A percentile compares a stretch with the other conserved stretches of the same genome.
phyloP scores from a whole-genome alignment of 2,113 vertebrate species.

The Telmatochromis sp. region DNA sequence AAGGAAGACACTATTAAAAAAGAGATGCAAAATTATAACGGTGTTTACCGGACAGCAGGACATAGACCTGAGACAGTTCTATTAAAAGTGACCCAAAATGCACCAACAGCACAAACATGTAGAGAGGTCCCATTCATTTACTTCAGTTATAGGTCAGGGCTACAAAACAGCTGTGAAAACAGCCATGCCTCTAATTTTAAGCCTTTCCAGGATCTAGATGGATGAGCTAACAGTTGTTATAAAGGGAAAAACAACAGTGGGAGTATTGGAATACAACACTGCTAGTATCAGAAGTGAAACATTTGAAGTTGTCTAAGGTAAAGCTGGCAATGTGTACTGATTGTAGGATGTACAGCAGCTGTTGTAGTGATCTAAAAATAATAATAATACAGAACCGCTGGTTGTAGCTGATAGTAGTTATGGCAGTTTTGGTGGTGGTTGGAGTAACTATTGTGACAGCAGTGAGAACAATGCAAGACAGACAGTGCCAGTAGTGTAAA shows the following conservation, averaged over 20 bases:
- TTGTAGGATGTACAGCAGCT: background rate
- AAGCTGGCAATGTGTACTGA: background rate
- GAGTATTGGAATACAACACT: background rate
- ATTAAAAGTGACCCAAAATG: background rate
- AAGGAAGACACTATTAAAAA: background rate
- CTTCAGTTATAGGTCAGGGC: background rate
- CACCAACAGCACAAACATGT: background rate
- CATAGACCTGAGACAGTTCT: background rate
- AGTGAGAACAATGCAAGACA: background rate
- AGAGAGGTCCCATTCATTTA: background rate
- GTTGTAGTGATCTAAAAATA: background rate
- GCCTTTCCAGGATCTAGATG: background rate
- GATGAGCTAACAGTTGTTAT: background rate
- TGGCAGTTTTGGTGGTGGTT: background rate
- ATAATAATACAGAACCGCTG: background rate
- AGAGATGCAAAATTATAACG: background rate
- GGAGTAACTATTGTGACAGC: background rate
- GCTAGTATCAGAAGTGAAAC: background rate
- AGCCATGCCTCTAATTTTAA: background rate
- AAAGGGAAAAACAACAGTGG: background rate
- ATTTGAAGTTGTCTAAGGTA: background rate
- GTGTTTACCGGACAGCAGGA: accelerated
- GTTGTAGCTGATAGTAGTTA: background rate
- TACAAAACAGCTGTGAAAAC: background rate
- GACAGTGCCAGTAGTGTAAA: background rate